These are phyloP conservation scores for Agonopterix arenella DNA, from an alignment of 2,888 invertebrate species.

Conservation along the genomic window DNA sequence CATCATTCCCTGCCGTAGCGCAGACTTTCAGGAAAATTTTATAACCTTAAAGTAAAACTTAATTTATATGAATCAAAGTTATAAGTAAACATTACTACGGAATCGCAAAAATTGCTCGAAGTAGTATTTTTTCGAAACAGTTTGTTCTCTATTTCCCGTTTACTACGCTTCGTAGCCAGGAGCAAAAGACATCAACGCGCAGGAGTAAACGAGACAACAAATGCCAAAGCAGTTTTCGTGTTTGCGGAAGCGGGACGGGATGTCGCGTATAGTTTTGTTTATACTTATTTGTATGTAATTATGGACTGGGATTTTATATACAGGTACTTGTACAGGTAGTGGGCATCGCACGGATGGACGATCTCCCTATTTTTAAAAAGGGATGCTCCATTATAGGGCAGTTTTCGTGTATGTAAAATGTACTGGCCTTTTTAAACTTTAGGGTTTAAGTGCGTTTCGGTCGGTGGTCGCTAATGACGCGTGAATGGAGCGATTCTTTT, in stretches of 20 bases:
- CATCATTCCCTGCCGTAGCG: conserved; percentile 4
- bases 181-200: conserved; percentile 70
- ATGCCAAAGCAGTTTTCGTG: conserved; percentile 27
- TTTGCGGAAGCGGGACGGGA: conserved; percentile 51
- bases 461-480: conserved; percentile 59
- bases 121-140: neutral
- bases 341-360: conserved; percentile 61
- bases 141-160: conserved; percentile 25
- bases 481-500: conserved; percentile 49
- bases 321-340: conserved; percentile 57
- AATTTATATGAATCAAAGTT: neutral
- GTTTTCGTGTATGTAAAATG: conserved; percentile 37
- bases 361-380: conserved; percentile 55
- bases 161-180: conserved; percentile 37
- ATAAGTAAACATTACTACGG: neutral
- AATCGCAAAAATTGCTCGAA: neutral
- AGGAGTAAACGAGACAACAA: conserved; percentile 37
- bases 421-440: conserved; percentile 32
- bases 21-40: too few relatives aligned
- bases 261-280: conserved; percentile 47
- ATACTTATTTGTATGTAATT: conserved; percentile 56
- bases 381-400: conserved; percentile 51
- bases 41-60: too few relatives aligned
- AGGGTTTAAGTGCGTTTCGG: conserved; percentile 51
- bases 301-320: conserved; percentile 62